Percentiles rank a stretch among this genome's conserved stretches.
Conservation (phyloP, 2,888 invertebrate species). For the Psylliodes chrysocephalus region DNA sequence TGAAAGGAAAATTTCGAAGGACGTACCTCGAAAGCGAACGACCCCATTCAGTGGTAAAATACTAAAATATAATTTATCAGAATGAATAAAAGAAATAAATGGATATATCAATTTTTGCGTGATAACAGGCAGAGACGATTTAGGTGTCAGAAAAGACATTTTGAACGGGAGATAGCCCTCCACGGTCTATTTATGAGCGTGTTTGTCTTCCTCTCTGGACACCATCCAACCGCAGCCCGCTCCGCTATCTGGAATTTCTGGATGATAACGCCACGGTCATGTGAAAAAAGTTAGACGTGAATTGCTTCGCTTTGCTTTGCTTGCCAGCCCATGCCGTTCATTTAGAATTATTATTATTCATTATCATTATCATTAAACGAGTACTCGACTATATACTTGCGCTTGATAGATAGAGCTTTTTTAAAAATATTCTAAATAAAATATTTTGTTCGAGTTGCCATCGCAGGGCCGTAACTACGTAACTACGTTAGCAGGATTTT, state of each 20-base stretch:
- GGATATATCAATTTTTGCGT: constrained; percentile 14
- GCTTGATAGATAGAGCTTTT: background rate
- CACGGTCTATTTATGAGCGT: constrained; percentile 58
- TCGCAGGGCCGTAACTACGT: too few relatives aligned
- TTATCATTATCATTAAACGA: too few relatives aligned
- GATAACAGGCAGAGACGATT: constrained; percentile 7
- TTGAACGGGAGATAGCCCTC: constrained; percentile 53
- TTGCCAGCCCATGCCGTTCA: too few relatives aligned
- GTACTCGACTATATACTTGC: too few relatives aligned
- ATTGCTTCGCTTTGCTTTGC: too few relatives aligned
- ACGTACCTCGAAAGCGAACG: too few relatives aligned
- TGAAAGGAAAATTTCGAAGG: too few relatives aligned
- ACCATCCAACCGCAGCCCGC: constrained; percentile 53
- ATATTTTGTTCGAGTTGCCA: too few relatives aligned
- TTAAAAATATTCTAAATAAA: too few relatives aligned
- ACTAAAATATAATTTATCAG: background rate
- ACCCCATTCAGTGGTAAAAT: too few relatives aligned
- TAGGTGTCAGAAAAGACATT: constrained; percentile 53
- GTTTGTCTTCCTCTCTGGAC: constrained; percentile 58
- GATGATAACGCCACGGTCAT: constrained; percentile 45
- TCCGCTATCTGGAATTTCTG: constrained; percentile 35
- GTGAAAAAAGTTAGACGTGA: constrained; percentile 44
- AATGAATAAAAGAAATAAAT: background rate
- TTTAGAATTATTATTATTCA: constrained; percentile 49
- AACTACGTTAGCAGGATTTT: too few relatives aligned